Base-by-base conservation (phyloP, 1,140 invertebrate genomes). In the Gonioctena quinquepunctata region DNA sequence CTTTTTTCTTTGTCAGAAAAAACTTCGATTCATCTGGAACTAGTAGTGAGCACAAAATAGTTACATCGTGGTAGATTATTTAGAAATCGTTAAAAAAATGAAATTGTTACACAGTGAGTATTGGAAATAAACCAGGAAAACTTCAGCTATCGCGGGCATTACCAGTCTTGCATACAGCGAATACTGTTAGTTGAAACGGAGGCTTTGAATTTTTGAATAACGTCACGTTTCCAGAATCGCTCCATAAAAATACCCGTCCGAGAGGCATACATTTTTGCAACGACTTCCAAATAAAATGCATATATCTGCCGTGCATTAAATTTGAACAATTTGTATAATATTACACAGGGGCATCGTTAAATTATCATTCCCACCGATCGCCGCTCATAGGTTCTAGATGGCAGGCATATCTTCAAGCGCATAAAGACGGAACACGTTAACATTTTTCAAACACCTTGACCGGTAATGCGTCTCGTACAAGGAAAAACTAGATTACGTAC, bases 391-490 rank as follows among this genome's bases (percentile, higher is more conserved):
- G 11, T 42, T 42, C 52, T 19, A 54, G 52, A 54, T 54, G 52
- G 22, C 52, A 6, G 52, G 52, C 18, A 54, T 54, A 54, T 54
- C 52, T 54, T 13, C 52, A 18, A 54, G 18, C 3, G 52, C 52
- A 54, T 54, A 18, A 54, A 22, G 52, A 62, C 27, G 60, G 33
- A 65, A 54, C 27, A 61, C 62, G 71, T 66, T 65, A 56, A 48
- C 71, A 71, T 71, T 71, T 71, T 67, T 71, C 70, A 71, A 64
- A 71, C 70, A 71, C 70, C 70, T 71, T 68, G 65, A 67, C 65
- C 70, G 49, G 65, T 28, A 25, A 67, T 25, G 59, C 57, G 22
- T n/a, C 19, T 59, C 70, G 19, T 42, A 67, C 27, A 67, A 62
- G 70, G 70, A 71, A 71, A 71, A 71, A 66, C 70, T 71, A 68